phyloP scores from a whole-genome alignment of 2,797 vertebrate species.

The Phrynocephalus guinanensis region DNA sequence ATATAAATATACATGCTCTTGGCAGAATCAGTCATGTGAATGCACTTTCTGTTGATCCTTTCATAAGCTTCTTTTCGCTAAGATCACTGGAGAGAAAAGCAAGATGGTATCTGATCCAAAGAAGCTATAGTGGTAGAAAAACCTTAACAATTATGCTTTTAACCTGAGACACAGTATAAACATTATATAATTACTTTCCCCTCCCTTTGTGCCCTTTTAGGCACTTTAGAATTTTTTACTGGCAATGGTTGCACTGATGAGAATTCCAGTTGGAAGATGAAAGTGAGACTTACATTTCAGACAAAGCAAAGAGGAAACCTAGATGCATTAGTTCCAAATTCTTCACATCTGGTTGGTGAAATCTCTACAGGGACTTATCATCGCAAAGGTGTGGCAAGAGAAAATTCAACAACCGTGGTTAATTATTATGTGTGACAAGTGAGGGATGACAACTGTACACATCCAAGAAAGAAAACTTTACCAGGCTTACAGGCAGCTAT shows the following conservation, averaged over 20 bases:
- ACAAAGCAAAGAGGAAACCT: constrained; percentile 33
- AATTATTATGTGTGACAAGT: constrained; percentile 54
- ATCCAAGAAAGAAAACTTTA: neutral
- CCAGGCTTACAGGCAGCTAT: neutral
- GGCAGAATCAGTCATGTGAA: constrained; percentile 28
- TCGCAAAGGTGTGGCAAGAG: constrained; percentile 53
- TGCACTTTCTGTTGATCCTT: constrained; percentile 38
- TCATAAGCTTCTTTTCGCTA: constrained; percentile 48
- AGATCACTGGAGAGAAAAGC: constrained; percentile 33
- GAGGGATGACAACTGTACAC: neutral
- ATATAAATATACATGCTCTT: neutral
- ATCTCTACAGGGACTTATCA: constrained; percentile 50
- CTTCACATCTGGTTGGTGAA: constrained; percentile 51
- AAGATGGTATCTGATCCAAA: constrained; percentile 63
- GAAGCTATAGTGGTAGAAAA: constrained; percentile 62
- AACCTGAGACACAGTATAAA: constrained; percentile 53
- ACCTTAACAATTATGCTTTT: constrained; percentile 44
- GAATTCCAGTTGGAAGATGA: constrained; percentile 44
- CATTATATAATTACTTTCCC: constrained; percentile 37
- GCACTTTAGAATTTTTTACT: constrained; percentile 52
- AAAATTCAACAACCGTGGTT: constrained; percentile 56
- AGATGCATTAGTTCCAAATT: neutral
- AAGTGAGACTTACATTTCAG: constrained; percentile 54
- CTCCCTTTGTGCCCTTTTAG: constrained; percentile 46
- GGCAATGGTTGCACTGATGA: constrained; percentile 56